phyloP scores from a whole-genome alignment of 2,888 invertebrate species.

The Torymus aiolomorphi region DNA sequence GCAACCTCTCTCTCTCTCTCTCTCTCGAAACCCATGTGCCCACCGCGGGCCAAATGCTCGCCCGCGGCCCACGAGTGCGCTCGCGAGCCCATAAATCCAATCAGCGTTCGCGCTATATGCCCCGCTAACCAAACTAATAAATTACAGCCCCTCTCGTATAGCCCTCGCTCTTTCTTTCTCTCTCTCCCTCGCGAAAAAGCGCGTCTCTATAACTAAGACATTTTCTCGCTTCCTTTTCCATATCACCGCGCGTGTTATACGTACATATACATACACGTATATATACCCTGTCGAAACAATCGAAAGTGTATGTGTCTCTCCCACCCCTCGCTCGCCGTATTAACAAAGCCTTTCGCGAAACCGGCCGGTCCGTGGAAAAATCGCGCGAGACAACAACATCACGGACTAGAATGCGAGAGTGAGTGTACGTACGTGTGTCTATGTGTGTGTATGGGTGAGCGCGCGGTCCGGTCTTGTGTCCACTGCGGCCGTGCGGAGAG shows the following conservation, averaged over 20 bases:
- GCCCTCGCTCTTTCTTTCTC: no score
- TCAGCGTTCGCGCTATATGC: slow-evolving; percentile 47
- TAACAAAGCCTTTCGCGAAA: slow-evolving; percentile 43
- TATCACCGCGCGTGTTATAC: neutral
- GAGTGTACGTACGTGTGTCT: neutral
- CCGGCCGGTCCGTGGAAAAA: slow-evolving; percentile 37
- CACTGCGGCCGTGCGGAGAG: slow-evolving; percentile 8
- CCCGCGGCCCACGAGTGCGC: neutral
- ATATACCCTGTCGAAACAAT: slow-evolving; percentile 30
- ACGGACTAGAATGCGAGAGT: slow-evolving; percentile 33
- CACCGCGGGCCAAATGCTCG: slow-evolving; percentile 7
- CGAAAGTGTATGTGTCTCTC: slow-evolving; percentile 28
- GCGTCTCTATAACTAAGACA: slow-evolving; percentile 45
- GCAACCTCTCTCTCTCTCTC: no score
- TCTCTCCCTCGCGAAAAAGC: neutral
- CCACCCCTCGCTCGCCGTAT: neutral
- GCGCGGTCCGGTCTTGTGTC: neutral
- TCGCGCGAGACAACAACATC: slow-evolving; percentile 22
- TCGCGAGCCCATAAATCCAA: slow-evolving; percentile 52
- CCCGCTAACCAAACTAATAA: slow-evolving; percentile 40
- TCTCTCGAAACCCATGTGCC: neutral
- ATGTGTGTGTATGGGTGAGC: neutral
- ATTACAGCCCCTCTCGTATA: slow-evolving; percentile 16
- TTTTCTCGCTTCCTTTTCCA: slow-evolving; percentile 41
- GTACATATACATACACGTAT: neutral